Evolutionary conservation across 1,140 invertebrate species (phyloP), one percentile per base, ranked within the genome.

Genomic region (Drosophila mayri): DNA sequence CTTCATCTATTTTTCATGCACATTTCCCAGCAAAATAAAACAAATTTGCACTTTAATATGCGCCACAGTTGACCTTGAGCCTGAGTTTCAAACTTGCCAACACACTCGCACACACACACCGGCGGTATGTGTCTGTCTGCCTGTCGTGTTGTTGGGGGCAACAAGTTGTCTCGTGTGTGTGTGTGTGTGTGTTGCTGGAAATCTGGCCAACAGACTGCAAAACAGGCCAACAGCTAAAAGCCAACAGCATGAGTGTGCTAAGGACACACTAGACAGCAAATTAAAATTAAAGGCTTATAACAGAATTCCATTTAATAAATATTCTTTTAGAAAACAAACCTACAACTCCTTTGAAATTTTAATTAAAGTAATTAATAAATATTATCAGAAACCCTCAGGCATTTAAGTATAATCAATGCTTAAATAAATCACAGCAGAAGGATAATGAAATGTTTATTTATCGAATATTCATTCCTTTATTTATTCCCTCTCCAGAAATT

Each of bases 31-130:
- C 47, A 78, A 84, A 88, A 84, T 88, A 88, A 84, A 88, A 81
- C 85, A 88, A 90, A 88, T 90, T 90, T 88, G 65, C 84, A 90
- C 84, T 87, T 83, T 87, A 87, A 88, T 83, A 87, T 88, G 80
- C 43, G 79, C 43, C 68, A 49, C 54, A 60, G 66, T 59, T 88
- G 70, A 81, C 84, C 84, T 88, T 88, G 80, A 74, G 43, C 59
- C 59, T 38, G 66, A 44, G 66, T 67, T 67, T 46, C 52, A 79
- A 79, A 68, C 73, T 66, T 41, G 43, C 52, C 35, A 46, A 28
- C 37, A 38, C 43, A 58, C n/a, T n/a, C n/a, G n/a, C 62, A 58
- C 43, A 63, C 25, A 28, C 25, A 49, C 35, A 54, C 47, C 43
- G 44, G 32, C 50, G 49, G 66, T 18, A 20, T 60, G 28, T 50